Conservation (phyloP, 2,888 invertebrate species). For the Eupithecia abbreviata region DNA sequence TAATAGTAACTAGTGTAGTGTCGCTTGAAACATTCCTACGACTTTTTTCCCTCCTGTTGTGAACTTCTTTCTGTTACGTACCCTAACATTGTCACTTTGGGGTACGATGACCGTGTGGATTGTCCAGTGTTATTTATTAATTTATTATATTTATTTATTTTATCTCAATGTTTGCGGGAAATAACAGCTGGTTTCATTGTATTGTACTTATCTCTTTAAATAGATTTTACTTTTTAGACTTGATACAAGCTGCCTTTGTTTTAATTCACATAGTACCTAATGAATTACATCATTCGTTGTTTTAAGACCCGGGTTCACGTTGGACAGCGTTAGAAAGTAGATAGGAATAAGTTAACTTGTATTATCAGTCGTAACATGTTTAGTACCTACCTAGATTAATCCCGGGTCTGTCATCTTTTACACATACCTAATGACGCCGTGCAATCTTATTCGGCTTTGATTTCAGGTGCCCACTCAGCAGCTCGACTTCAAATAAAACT, state of each 20-base stretch:
- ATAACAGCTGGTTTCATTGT: background rate
- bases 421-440: conserved; percentile 4
- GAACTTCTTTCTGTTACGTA: background rate
- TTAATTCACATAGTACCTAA: background rate
- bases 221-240: background rate
- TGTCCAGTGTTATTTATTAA: background rate
- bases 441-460: conserved; percentile 28
- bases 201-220: background rate
- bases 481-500: conserved; percentile 85
- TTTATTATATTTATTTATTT: background rate
- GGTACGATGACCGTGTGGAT: background rate
- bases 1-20: background rate
- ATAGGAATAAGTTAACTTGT: background rate
- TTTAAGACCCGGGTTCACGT: background rate
- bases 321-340: background rate
- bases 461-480: conserved; percentile 84
- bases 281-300: background rate
- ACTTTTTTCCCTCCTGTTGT: background rate
- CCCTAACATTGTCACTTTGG: background rate
- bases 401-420: background rate
- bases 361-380: background rate
- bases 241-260: background rate
- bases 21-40: background rate
- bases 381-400: background rate
- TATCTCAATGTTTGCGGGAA: background rate